phyloP scores from a whole-genome alignment of 2,113 vertebrate genomes.

The Chelonoidis abingdonii region DNA sequence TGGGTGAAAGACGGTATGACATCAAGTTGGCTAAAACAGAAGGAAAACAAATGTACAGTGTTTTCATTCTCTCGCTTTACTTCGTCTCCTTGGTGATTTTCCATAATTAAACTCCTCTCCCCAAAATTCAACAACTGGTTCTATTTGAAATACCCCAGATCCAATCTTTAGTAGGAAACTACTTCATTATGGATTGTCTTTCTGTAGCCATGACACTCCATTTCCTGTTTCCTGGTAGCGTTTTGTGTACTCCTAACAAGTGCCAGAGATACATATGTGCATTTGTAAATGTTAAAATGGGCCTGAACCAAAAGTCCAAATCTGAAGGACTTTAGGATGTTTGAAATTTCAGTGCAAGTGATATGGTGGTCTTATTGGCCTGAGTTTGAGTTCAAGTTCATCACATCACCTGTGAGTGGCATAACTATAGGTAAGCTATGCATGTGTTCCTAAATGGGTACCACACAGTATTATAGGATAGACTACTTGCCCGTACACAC shows the following conservation, averaged over 20 bases:
- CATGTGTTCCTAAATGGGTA: background rate
- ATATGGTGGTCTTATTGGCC: background rate
- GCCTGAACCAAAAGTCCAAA: background rate
- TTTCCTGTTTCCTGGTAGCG: accelerated
- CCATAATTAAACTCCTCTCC: background rate
- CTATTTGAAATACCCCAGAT: background rate
- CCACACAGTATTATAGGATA: background rate
- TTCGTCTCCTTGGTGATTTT: background rate
- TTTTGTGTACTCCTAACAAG: background rate
- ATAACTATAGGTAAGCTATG: no score
- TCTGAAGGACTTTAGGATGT: background rate
- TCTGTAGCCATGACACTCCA: background rate
- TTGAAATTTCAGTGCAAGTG: background rate
- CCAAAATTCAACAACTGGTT: background rate
- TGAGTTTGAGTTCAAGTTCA: background rate
- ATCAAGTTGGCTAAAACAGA: background rate
- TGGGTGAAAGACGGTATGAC: background rate
- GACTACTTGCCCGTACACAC: background rate
- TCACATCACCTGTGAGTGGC: background rate
- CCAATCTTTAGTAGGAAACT: background rate
- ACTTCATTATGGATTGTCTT: background rate
- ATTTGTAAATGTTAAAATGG: background rate
- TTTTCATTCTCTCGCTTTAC: background rate
- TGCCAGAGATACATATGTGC: background rate
- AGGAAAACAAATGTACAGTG: background rate